A percentile compares a stretch with the other conserved stretches of the same genome.
Evolutionary conservation across 2,797 vertebrate genomes (phyloP).

Genomic region (Spinus pinus): DNA sequence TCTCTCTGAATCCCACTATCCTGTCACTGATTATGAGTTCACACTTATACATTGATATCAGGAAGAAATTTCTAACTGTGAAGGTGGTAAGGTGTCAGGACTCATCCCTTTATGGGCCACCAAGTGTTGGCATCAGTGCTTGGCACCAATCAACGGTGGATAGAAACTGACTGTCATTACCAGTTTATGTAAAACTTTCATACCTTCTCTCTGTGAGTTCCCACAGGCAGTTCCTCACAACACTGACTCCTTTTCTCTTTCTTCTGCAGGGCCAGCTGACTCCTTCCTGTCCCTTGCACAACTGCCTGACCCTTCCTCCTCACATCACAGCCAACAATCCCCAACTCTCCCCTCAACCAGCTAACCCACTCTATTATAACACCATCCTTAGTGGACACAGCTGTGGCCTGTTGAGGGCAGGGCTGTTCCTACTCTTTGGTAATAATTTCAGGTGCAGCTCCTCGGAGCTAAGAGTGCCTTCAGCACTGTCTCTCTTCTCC

Average conservation of each 20-base stretch:
- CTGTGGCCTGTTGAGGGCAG: not conserved
- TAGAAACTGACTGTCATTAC: not conserved
- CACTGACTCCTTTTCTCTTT: not conserved
- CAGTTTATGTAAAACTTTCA: not conserved
- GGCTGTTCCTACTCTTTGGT: not conserved
- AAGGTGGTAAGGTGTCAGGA: not conserved
- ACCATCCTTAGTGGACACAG: not conserved
- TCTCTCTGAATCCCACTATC: not conserved
- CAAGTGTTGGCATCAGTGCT: too few species aligned
- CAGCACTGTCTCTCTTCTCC: not conserved
- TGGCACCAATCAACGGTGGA: not conserved
- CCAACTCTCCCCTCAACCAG: fast-evolving
- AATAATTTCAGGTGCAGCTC: fast-evolving
- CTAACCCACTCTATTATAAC: not conserved
- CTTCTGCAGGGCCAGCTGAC: not conserved
- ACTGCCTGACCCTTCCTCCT: too few species aligned
- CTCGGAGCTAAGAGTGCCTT: not conserved
- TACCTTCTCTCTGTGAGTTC: not conserved
- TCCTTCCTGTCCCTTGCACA: too few species aligned
- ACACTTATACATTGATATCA: not conserved
- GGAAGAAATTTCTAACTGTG: not conserved
- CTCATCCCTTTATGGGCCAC: not conserved
- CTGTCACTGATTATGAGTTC: not conserved
- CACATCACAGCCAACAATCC: not conserved
- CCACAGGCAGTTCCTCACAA: not conserved